Conservation (phyloP, 2,113 vertebrate species). For the Asarcornis scutulata region DNA sequence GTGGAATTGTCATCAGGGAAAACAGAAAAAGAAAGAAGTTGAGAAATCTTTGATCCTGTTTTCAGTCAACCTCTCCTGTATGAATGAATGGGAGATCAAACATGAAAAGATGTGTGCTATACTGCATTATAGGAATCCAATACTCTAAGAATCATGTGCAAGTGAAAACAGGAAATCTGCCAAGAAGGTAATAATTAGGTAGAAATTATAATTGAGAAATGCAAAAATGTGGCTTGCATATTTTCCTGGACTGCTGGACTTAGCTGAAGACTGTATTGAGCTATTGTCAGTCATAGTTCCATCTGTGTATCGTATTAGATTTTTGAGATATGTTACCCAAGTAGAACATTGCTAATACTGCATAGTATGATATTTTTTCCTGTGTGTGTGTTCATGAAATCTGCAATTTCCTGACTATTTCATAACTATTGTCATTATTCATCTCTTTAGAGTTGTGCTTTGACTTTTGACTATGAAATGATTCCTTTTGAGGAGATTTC, state of each 20-base stretch:
- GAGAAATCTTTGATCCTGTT: constrained; percentile 75
- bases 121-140: constrained; percentile 73
- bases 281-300: neutral
- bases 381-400: neutral
- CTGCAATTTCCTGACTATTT: neutral
- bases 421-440: neutral
- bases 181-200: constrained; percentile 36
- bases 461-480: neutral
- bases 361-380: neutral
- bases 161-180: constrained; percentile 62
- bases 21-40: constrained; percentile 42
- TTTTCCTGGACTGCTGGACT: neutral
- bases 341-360: neutral
- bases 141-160: constrained; percentile 60
- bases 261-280: neutral
- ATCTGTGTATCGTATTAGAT: neutral
- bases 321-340: neutral
- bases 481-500: neutral
- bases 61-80: constrained; percentile 67
- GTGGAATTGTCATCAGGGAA: constrained; percentile 66
- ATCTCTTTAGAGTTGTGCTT: neutral
- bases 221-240: neutral
- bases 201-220: constrained; percentile 38
- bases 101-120: constrained; percentile 44
- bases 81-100: constrained; percentile 77